A percentile compares a stretch with the other conserved stretches of the same genome.
These are phyloP conservation scores for Cyrtonyx montezumae DNA, from an alignment of 2,113 vertebrate genomes.

Conservation along the genomic window DNA sequence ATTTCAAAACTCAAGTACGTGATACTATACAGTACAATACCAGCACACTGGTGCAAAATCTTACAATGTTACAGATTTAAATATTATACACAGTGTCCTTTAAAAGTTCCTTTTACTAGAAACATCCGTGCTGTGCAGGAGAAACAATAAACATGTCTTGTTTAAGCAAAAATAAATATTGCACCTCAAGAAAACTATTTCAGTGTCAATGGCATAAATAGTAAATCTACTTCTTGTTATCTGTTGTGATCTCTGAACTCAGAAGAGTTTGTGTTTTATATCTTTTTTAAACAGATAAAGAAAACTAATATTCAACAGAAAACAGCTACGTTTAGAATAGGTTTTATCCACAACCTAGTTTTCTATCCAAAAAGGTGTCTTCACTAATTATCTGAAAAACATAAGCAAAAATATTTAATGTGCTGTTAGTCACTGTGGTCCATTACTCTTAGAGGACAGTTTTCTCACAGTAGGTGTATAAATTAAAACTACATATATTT, in stretches of 20 bases:
- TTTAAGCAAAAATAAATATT: slow-evolving; percentile 80
- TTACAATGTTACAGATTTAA: slow-evolving; percentile 78
- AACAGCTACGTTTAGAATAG: not conserved
- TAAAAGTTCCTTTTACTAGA: slow-evolving; percentile 63
- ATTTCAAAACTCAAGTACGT: slow-evolving; percentile 89
- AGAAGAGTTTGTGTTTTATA: not conserved
- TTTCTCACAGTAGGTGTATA: slow-evolving; percentile 42
- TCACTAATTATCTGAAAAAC: slow-evolving; percentile 38
- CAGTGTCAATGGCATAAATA: slow-evolving; percentile 52
- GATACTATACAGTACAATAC: slow-evolving; percentile 83
- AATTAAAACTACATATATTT: not conserved
- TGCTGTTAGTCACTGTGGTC: slow-evolving; percentile 34
- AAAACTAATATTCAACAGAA: slow-evolving; percentile 25
- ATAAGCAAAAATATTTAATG: slow-evolving; percentile 7
- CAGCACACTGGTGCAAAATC: slow-evolving; percentile 81
- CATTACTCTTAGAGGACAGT: slow-evolving; percentile 9
- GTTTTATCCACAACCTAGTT: slow-evolving; percentile 29
- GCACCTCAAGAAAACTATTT: slow-evolving; percentile 77
- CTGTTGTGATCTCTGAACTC: slow-evolving; percentile 31
- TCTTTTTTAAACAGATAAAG: not conserved
- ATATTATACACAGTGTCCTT: slow-evolving; percentile 77
- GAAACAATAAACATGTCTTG: slow-evolving; percentile 61
- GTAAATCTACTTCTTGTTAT: slow-evolving; percentile 24
- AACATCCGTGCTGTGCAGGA: slow-evolving; percentile 78
- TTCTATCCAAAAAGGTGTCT: slow-evolving; percentile 21